Base-by-base conservation (phyloP, 2,888 invertebrate species). In the Ormyrus labotus region DNA sequence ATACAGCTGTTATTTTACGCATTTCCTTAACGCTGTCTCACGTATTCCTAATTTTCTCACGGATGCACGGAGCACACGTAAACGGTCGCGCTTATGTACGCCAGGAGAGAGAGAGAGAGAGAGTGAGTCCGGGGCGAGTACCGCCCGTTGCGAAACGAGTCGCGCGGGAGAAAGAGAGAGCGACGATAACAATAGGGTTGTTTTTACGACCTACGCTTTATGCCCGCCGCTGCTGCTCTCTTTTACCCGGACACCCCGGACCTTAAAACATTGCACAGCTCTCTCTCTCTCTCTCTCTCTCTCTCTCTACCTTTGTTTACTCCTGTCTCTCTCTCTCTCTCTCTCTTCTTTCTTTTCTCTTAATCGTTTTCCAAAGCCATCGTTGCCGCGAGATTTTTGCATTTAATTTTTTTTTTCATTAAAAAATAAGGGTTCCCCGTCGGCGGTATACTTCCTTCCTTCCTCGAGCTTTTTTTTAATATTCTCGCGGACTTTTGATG, bases 131-230 rank as follows among this genome's bases (percentile, higher is more conserved):
- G 48, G 19, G 57, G 50, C 6, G 19, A 11, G 68, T 34, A 34
- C 34, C 34, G 34, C 34, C 34, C 34, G 34, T 34, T 34, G 34
- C 34, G 34, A 34, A 34, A 34, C 34, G 34, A 34, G 34, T 4
- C 34, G 34, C 34, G 68, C 47, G 64, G 53, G 74, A 57, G 53
- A 74, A 71, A 58, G 50, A 45, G 58, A 58, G 85, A 85, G 85
- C 83, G 50, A 77, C 87, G 85, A 87, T 87, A 88, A 88, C 89
- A 89, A 88, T 88, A 86, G 87, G 87, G 85, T 86, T 89, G 88
- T 88, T 88, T 90, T 90, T 90, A 88, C 87, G 87, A 87, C 64
- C 81, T 55, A 55, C 70, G 51, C 69, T 81, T 82, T 78, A 80
- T 82, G 69, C 61, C 47, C 64, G 47, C 55, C 47, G 77, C 79